Evolutionary conservation across 2,113 vertebrate species (phyloP), one percentile per base, ranked within the genome.

Genomic region (Agapornis roseicollis): DNA sequence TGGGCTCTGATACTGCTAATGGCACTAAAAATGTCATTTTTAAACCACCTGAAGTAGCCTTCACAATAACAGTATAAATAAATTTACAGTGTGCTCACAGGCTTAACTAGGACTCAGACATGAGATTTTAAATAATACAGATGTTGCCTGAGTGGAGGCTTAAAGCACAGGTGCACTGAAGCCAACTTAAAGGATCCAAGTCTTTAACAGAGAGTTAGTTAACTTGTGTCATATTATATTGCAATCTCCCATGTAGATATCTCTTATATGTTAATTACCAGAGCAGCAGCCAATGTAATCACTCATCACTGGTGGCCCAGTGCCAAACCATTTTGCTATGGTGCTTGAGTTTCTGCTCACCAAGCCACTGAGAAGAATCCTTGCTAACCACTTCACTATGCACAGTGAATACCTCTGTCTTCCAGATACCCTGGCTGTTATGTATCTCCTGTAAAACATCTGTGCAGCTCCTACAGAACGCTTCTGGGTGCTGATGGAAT

Each of bases 1-100:
- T 55, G 79, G 85, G 73, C 73, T 97, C 68, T 49, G 88, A 96
- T 83, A 80, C 85, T 93, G 89, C 76, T 95, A 79, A 92, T 90
- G 83, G 85, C 94, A 92, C 95, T 94, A 96, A 98, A 97, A 97
- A 82, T 35, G 46, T 86, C 50, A 94, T 94, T 94, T 96, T 97
- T 90, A 95, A 94, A 97, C 79, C 78, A 93, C 89, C 88, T 91
- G 93, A 95, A 96, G 68, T 69, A 95, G 93, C 94, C 81, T 95
- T 95, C 95, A 94, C 91, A 96, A 81, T 92, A 96, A 94, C 78
- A 95, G 73, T 58, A 39, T 46, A 70, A 68, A 25, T 25, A 85
- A 37, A 80, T 73, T 74, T 68, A 86, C 0, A 0, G 23, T 31
- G 16, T 56, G 55, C 61, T 85, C 74, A 68, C 4, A 90, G 35